These are phyloP conservation scores for Enhydra lutris DNA, from an alignment of 2,113 vertebrate species.

Conservation along the genomic window DNA sequence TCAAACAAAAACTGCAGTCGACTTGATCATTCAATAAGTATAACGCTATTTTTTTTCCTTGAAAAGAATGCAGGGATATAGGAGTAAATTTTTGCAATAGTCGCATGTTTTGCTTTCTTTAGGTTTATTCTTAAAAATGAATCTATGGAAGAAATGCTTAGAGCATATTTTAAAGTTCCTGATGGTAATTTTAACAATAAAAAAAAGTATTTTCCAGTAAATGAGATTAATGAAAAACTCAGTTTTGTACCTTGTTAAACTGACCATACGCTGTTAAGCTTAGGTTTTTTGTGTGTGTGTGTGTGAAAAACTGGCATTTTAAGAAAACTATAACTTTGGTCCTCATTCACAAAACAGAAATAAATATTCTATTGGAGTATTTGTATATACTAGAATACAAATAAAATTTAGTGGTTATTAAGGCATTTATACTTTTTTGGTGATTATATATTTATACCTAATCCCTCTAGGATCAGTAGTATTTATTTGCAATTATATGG, in stretches of 20 bases:
- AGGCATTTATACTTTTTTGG: background rate
- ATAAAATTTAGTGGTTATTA: background rate
- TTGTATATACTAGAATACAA: background rate
- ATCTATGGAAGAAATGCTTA: background rate
- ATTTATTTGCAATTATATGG: slow-evolving; percentile 16
- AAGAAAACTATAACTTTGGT: background rate
- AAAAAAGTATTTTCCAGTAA: background rate
- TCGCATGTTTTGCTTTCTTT: slow-evolving; percentile 55
- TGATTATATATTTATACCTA: background rate
- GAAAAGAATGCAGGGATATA: slow-evolving; percentile 62
- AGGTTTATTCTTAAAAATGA: background rate
- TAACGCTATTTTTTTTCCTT: slow-evolving; percentile 26
- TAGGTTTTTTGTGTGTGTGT: background rate
- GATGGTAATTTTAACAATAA: slow-evolving; percentile 38
- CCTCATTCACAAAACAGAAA: background rate
- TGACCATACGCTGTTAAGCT: background rate
- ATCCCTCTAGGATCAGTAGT: background rate
- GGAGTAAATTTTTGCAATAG: slow-evolving; percentile 71
- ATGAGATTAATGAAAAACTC: background rate
- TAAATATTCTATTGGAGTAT: background rate
- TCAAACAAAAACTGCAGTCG: background rate
- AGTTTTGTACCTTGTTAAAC: background rate
- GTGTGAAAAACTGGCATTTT: background rate
- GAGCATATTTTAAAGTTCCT: background rate
- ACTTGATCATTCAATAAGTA: background rate